Evolutionary conservation across 1,140 invertebrate genomes (phyloP), one percentile per base, ranked within the genome.

Genomic region (Battus philenor): DNA sequence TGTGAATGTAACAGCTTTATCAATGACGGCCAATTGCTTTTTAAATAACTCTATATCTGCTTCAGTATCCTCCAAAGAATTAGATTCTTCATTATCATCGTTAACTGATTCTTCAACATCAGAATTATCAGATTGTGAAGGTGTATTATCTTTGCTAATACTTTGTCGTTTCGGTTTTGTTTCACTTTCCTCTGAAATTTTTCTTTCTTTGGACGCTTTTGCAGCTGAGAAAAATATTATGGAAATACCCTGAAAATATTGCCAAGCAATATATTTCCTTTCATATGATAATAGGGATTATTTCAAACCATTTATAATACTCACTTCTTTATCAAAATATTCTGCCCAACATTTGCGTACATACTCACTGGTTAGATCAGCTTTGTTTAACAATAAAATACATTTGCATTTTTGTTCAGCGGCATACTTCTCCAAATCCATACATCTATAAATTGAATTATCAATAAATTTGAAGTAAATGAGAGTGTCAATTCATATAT

Each of bases 341-440:
- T 93, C 86, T 0, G 93, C 91, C 98, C 98, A 99, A 15, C 77
- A 78, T 62, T 92, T 73, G 48, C 98, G 88, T 70, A 99, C 97
- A 56, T 90, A 74, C 30, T 90, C 85, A 1, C 91, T 96, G 1
- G 99, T 88, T 61, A 96, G 93, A 81, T 99, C 98, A n/a, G 97
- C 93, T 81, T 99, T 99, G 79, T 99, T 99, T 2, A 99, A 80
- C 7, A 99, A 85, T 12, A 99, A 87, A 50, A 99, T 81, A 79
- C 93, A 96, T 54, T 79, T 77, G 39, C 77, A 99, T 97, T 45
- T 89, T 79, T 31, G 87, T 55, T 72, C 93, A 88, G 6, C 90
- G 0, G 98, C 96, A 88, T 99, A 99, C 6, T 85, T 87, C 65
- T 98, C 97, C n/a, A 99, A 86, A 87, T 99, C 98, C 66, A 92